Percentiles rank a stretch among this genome's conserved stretches.
These are phyloP conservation scores for Acanthaster planci DNA, from an alignment of 35 echinoderm and acorn worm genomes.

Conservation along the genomic window DNA sequence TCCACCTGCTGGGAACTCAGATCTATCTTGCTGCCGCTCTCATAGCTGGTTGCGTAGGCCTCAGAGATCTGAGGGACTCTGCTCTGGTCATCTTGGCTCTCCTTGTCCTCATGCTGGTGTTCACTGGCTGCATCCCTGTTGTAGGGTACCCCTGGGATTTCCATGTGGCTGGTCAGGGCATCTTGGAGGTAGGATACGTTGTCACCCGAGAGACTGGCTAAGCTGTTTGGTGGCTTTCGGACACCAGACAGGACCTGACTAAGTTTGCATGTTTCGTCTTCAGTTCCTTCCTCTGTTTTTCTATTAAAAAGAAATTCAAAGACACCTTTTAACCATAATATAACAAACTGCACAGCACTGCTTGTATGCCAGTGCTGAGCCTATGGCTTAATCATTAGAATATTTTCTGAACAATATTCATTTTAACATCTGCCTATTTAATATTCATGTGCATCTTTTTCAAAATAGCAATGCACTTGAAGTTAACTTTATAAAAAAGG, in stretches of 20 bases:
- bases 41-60: constrained; percentile 25
- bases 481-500: neutral
- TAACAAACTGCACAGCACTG: too few relatives aligned
- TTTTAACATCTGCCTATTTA: too few relatives aligned
- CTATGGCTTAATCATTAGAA: too few relatives aligned
- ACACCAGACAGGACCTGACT: neutral
- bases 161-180: constrained; percentile 8
- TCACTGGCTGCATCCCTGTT: neutral
- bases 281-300: constrained; percentile 19
- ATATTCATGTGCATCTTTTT: too few relatives aligned
- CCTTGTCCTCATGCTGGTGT: neutral
- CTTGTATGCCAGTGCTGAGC: too few relatives aligned
- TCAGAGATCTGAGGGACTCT: neutral
- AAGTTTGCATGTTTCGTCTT: neutral
- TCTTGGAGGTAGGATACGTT: neutral
- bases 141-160: neutral
- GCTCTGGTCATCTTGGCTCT: neutral
- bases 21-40: constrained; percentile 23
- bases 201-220: constrained; percentile 29
- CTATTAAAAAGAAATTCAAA: constrained; percentile 4
- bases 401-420: too few relatives aligned
- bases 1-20: constrained; percentile 28
- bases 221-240: constrained; percentile 33
- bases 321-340: neutral
- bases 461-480: too few relatives aligned